These are phyloP conservation scores for Sylvia borin DNA, from an alignment of 2,797 vertebrate species.

Conservation along the genomic window DNA sequence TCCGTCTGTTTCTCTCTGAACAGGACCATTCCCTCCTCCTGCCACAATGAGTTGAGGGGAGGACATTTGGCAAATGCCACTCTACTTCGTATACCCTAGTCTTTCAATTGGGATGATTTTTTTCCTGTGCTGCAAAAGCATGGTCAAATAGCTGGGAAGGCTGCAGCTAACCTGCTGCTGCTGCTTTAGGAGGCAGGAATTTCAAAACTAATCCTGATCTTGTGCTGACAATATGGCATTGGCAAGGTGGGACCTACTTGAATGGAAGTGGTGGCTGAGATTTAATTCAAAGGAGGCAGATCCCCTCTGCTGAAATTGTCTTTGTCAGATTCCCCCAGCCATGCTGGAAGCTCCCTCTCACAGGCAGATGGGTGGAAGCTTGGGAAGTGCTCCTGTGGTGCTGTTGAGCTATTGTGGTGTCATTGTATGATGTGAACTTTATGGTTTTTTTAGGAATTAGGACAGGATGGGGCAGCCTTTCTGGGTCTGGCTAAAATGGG, in stretches of 20 bases:
- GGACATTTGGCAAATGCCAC: background rate
- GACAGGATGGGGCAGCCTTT: background rate
- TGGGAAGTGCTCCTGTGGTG: background rate
- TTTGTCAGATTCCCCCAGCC: background rate
- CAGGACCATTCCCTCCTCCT: constrained; percentile 3
- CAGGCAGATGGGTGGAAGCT: background rate
- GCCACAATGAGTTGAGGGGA: background rate
- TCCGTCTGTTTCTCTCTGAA: background rate
- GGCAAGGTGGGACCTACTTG: background rate
- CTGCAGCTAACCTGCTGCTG: background rate
- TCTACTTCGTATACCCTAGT: background rate
- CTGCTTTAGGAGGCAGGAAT: background rate
- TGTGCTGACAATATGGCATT: background rate
- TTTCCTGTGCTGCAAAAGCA: background rate
- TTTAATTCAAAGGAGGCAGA: background rate
- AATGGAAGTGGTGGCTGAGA: background rate
- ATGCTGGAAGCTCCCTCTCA: background rate
- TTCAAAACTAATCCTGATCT: background rate
- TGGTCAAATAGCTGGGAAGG: background rate
- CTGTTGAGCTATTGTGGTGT: background rate
- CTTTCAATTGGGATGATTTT: background rate
- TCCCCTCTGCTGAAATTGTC: background rate
- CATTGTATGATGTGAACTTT: background rate
- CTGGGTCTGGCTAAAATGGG: background rate
- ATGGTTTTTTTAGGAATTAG: background rate